phyloP scores from a whole-genome alignment of 2,888 invertebrate genomes.

The Tinea semifulvella region DNA sequence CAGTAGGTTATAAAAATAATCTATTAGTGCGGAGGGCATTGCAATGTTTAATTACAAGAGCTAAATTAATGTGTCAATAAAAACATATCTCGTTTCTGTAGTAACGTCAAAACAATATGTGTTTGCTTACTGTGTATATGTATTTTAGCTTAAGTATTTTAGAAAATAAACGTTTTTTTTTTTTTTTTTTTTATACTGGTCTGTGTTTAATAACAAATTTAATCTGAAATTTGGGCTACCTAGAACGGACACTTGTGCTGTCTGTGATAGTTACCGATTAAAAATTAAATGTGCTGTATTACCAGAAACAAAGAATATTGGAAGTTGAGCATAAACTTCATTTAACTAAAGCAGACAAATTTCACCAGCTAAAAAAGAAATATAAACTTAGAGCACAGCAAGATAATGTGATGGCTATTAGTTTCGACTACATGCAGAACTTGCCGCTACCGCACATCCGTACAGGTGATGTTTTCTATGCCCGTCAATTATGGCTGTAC shows the following conservation, averaged over 20 bases:
- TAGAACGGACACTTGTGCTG: slow-evolving; percentile 14
- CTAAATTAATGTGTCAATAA: too few relatives aligned
- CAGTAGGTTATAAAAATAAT: too few relatives aligned
- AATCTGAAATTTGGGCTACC: slow-evolving; percentile 16
- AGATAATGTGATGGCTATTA: slow-evolving; percentile 14
- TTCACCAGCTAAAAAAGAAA: slow-evolving; percentile 13
- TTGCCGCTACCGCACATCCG: slow-evolving; percentile 17
- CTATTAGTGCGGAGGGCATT: too few relatives aligned
- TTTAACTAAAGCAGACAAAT: slow-evolving; percentile 15
- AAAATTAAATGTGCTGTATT: slow-evolving; percentile 14
- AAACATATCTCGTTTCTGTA: too few relatives aligned
- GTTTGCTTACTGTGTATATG: too few relatives aligned
- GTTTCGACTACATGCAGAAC: slow-evolving; percentile 19
- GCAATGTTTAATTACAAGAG: too few relatives aligned
- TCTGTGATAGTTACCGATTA: slow-evolving; percentile 15
- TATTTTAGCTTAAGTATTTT: too few relatives aligned
- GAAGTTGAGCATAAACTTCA: slow-evolving; percentile 14
- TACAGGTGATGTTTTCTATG: slow-evolving; percentile 17
- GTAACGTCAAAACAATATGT: too few relatives aligned
- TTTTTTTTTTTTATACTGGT: too few relatives aligned
- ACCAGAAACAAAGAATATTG: slow-evolving; percentile 1
- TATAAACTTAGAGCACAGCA: slow-evolving; percentile 12
- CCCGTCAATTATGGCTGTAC: slow-evolving; percentile 16
- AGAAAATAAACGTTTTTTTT: too few relatives aligned
- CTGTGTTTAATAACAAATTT: slow-evolving; percentile 11